These are phyloP conservation scores for Aphodius granarius DNA, from an alignment of 2,888 invertebrate genomes.

Conservation along the genomic window DNA sequence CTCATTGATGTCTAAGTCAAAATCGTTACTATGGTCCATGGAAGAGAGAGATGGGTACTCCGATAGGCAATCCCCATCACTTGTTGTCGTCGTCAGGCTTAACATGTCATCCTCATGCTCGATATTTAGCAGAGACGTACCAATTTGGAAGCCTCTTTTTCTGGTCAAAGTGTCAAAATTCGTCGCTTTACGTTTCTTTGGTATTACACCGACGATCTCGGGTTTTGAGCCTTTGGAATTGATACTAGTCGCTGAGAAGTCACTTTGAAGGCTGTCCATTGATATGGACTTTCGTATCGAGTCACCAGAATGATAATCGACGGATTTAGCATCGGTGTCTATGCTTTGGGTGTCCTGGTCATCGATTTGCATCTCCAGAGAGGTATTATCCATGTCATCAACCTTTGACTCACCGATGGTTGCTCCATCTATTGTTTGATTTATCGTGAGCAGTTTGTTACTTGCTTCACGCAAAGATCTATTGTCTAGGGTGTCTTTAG, in stretches of 20 bases:
- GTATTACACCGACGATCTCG: conserved; percentile 43
- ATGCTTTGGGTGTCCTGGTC: conserved; percentile 4
- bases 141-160: conserved; percentile 42
- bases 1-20: conserved; percentile 37
- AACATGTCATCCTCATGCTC: conserved; percentile 22
- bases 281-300: conserved; percentile 2
- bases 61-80: conserved; percentile 15
- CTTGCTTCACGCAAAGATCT: neutral
- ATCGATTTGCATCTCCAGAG: neutral
- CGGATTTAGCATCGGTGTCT: neutral
- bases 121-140: conserved; percentile 37
- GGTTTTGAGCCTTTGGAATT: conserved; percentile 39
- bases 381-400: neutral
- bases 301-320: neutral
- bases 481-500: neutral
- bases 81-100: conserved; percentile 22
- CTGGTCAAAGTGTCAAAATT: conserved; percentile 40
- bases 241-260: conserved; percentile 29
- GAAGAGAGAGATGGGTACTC: conserved; percentile 24
- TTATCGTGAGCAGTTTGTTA: neutral
- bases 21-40: conserved; percentile 30
- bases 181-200: conserved; percentile 36
- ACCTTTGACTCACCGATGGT: neutral
- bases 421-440: neutral
- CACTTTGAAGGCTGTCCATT: conserved; percentile 19